phyloP scores from a whole-genome alignment of 1,140 invertebrate genomes.

The Lepeophtheirus salmonis region DNA sequence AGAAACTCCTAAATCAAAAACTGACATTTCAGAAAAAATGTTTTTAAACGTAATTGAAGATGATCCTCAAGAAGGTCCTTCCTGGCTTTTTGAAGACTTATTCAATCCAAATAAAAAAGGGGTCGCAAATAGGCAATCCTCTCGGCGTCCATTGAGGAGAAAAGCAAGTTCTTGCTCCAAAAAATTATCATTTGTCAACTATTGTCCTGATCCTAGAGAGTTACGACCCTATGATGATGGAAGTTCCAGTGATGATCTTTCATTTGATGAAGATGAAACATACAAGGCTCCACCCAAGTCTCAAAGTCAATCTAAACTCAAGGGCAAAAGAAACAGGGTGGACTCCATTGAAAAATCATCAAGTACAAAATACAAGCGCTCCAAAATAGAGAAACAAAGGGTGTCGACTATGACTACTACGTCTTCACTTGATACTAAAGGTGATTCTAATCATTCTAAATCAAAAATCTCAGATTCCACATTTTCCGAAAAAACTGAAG shows the following conservation, averaged over 20 bases:
- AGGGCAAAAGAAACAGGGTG: background rate
- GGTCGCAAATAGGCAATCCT: no score
- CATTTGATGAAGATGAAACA: background rate
- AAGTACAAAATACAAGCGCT: background rate
- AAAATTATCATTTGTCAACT: background rate
- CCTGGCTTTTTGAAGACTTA: background rate
- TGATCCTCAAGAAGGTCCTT: background rate
- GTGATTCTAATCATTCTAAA: background rate
- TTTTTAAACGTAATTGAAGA: background rate
- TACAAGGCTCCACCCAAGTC: background rate
- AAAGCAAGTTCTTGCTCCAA: background rate
- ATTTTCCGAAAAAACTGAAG: no score
- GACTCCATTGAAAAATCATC: background rate
- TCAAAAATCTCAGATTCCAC: no score
- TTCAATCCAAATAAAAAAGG: background rate
- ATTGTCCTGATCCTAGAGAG: background rate
- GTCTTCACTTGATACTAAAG: background rate
- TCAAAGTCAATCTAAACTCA: background rate
- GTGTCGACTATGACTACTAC: background rate
- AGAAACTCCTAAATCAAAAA: background rate
- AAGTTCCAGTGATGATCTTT: background rate
- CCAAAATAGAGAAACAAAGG: background rate
- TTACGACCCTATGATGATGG: background rate
- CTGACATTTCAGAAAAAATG: background rate
- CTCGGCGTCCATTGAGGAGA: background rate